Percentiles rank a stretch among this genome's conserved stretches.
These are phyloP conservation scores for Actenoides hombroni DNA, from an alignment of 2,113 vertebrate genomes.

Conservation along the genomic window DNA sequence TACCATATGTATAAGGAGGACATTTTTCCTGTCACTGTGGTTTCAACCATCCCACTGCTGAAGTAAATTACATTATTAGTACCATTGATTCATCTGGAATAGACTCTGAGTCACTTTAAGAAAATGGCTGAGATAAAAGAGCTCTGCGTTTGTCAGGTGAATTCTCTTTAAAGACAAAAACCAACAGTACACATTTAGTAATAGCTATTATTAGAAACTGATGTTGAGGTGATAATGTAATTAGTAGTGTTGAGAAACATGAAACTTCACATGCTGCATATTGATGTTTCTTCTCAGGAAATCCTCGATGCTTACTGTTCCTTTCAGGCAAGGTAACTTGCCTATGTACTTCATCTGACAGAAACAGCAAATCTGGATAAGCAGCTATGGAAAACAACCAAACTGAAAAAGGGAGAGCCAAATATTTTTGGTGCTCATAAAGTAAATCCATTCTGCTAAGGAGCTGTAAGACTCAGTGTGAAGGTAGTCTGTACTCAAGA, in stretches of 20 bases:
- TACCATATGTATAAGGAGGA: background rate
- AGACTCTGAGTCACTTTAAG: background rate
- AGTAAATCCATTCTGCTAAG: background rate
- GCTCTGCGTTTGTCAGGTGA: background rate
- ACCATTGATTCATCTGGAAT: background rate
- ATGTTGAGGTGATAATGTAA: constrained; percentile 19
- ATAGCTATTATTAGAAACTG: background rate
- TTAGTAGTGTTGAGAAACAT: constrained; percentile 14
- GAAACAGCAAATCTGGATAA: background rate
- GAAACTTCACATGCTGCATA: background rate
- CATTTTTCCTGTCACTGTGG: background rate
- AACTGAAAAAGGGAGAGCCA: background rate
- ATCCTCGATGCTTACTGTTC: constrained; percentile 10
- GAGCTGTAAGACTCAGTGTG: background rate
- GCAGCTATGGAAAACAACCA: background rate
- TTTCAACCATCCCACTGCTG: background rate
- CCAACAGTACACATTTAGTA: background rate
- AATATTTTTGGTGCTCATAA: background rate
- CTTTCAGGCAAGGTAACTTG: background rate
- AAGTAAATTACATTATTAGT: background rate
- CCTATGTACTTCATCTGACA: background rate
- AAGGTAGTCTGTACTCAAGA: background rate
- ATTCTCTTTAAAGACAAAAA: background rate
- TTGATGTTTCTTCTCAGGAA: constrained; percentile 1
- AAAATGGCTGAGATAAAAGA: background rate